Conservation (phyloP, 1,140 invertebrate species). For the Bombus sibiricus region DNA sequence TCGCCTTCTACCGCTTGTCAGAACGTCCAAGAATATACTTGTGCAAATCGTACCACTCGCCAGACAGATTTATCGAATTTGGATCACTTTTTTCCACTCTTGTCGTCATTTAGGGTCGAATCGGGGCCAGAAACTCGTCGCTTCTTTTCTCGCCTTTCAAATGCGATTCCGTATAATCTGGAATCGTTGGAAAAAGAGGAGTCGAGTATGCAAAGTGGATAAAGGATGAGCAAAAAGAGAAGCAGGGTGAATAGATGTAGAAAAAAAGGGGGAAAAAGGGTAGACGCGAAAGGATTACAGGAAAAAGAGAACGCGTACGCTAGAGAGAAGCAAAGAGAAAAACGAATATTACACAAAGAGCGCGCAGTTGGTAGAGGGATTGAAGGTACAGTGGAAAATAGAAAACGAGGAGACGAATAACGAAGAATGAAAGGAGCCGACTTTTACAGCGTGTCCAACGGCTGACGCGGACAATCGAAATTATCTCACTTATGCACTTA, state of each 20-base stretch:
- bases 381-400: background rate
- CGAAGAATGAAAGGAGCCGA: background rate
- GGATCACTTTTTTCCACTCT: background rate
- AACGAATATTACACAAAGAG: background rate
- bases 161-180: background rate
- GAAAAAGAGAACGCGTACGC: background rate
- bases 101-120: background rate
- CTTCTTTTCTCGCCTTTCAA: background rate
- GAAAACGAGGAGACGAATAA: no score
- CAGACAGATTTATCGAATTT: background rate
- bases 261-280: no score
- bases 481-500: conserved; percentile 16
- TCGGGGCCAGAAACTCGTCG: background rate
- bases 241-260: no score
- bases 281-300: background rate
- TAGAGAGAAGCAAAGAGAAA: background rate
- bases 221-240: background rate
- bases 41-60: background rate
- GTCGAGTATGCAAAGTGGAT: background rate
- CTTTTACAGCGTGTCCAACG: background rate
- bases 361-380: background rate
- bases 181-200: background rate
- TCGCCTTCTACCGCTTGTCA: background rate
- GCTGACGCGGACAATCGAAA: conserved; percentile 2
- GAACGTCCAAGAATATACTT: background rate